Conservation (phyloP, 1,140 invertebrate genomes). For the Platyura marginata region DNA sequence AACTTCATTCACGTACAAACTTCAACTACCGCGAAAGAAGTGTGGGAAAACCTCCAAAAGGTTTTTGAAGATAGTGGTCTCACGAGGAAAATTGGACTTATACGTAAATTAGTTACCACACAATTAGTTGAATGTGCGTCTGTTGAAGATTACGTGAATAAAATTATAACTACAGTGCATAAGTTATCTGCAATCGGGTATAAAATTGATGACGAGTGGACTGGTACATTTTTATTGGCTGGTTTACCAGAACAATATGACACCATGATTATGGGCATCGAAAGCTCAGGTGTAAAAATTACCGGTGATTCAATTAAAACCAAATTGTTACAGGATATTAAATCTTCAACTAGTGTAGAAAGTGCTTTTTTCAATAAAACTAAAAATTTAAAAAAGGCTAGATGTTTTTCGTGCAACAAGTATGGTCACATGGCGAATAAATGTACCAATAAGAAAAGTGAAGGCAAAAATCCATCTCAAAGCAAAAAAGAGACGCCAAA, state of each 20-base stretch:
- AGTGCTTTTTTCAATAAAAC: background rate
- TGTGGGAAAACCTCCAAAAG: slow-evolving; percentile 12
- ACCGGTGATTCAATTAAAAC: background rate
- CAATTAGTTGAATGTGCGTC: slow-evolving; percentile 10
- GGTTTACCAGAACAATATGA: slow-evolving; percentile 16
- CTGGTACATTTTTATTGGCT: slow-evolving; percentile 16
- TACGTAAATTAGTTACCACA: slow-evolving; percentile 13
- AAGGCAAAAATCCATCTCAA: background rate
- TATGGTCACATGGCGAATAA: background rate
- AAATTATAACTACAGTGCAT: slow-evolving; percentile 6
- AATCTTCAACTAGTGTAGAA: background rate
- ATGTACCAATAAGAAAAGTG: background rate
- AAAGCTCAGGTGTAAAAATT: background rate
- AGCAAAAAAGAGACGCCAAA: background rate
- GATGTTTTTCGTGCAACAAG: background rate
- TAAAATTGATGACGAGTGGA: slow-evolving; percentile 14
- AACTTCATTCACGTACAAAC: slow-evolving; percentile 14
- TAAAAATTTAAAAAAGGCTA: background rate
- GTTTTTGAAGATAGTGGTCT: slow-evolving; percentile 18
- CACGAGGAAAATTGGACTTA: slow-evolving; percentile 15
- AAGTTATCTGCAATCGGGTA: slow-evolving; percentile 1
- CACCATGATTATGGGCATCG: slow-evolving; percentile 17
- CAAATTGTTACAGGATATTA: background rate
- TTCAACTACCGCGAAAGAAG: slow-evolving; percentile 9
- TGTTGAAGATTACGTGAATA: slow-evolving; percentile 19